Evolutionary conservation across 2,888 invertebrate genomes (phyloP).

Genomic region (Drosophila bunnanda): DNA sequence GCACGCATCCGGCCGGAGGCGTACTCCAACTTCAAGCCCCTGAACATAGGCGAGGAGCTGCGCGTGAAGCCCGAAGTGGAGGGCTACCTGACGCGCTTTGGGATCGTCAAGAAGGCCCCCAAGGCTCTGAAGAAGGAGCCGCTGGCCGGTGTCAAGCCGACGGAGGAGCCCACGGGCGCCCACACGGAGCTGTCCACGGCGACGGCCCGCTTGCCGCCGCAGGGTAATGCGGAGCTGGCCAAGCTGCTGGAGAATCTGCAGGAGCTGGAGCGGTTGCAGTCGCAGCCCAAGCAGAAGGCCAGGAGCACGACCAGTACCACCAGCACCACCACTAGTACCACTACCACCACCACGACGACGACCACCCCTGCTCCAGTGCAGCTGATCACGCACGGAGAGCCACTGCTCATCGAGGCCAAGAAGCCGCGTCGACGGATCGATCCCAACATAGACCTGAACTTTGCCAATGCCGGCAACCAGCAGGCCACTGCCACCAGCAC

Average conservation of each 20-base stretch:
- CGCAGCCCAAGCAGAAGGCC: conserved; percentile 47
- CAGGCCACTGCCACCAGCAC: conserved; percentile 56
- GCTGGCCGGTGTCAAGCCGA: conserved; percentile 29
- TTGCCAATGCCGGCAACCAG: conserved; percentile 72
- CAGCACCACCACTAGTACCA: conserved; percentile 40
- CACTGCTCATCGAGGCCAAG: conserved; percentile 76
- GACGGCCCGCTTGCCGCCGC: conserved; percentile 69
- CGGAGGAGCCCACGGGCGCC: conserved; percentile 69
- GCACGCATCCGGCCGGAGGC: conserved; percentile 82
- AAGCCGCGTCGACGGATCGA: conserved; percentile 81
- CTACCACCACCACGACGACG: conserved; percentile 36
- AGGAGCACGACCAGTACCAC: conserved; percentile 47
- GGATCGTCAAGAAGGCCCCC: conserved; percentile 82
- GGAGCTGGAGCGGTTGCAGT: conserved; percentile 79
- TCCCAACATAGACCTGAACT: conserved; percentile 80
- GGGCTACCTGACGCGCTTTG: conserved; percentile 83
- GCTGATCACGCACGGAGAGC: conserved; percentile 79
- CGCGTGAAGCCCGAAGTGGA: conserved; percentile 83
- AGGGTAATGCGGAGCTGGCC: conserved; percentile 82
- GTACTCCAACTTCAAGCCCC: conserved; percentile 84
- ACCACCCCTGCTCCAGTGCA: conserved; percentile 62
- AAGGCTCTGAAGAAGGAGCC: conserved; percentile 77
- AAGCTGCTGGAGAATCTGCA: conserved; percentile 85
- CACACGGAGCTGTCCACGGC: conserved; percentile 76
- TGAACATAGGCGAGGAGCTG: conserved; percentile 82